Base-by-base conservation (phyloP, 2,888 invertebrate genomes). In the Melieria omissa region DNA sequence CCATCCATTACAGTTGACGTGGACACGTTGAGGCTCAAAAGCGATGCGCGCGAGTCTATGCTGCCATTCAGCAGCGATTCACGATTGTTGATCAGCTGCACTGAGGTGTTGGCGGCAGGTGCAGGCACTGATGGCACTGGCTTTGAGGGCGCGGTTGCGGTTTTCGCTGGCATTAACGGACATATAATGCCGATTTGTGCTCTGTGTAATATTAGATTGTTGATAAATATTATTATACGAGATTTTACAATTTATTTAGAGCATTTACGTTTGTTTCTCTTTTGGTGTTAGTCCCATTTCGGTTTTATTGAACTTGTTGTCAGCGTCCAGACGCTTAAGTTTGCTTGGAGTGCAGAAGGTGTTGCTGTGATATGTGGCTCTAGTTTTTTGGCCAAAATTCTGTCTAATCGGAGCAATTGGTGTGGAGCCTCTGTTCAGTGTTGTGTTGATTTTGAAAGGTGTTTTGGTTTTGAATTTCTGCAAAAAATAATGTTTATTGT, bases 311-410 rank as follows among this genome's bases (percentile, higher is more conserved):
- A 80, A 74, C 71, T 77, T 79, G n/a, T 70, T 65, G 41, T 57
- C 45, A 14, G 49, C 61, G 16, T 77, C 76, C 0, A 76, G 57
- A 61, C 71, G 74, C 63, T 72, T 76, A 7, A 77, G 77, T 70
- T 82, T 82, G 42, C 54, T 77, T 29, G 82, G 82, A 12, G 82
- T 82, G 55, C 80, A 79, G 74, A 83, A 82, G 6, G 83, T 81
- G 60, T 80, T 80, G 14, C 78, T 79, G 62, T 77, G 49, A 74
- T 46, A 14, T 47, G 4, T 5, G 44, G 65, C 65, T 69, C 73
- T 7, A 10, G 9, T 57, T 55, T 66, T 6, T 9, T 71, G 2
- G 6, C 57, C 71, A 8, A 60, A 49, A 6, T 58, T 60, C 0
- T 69, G 49, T 6, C 65, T 46, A 29, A 71, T 75, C 8, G 70